Evolutionary conservation across 1,140 invertebrate species (phyloP).

Genomic region (Caenorhabditis inopinata): DNA sequence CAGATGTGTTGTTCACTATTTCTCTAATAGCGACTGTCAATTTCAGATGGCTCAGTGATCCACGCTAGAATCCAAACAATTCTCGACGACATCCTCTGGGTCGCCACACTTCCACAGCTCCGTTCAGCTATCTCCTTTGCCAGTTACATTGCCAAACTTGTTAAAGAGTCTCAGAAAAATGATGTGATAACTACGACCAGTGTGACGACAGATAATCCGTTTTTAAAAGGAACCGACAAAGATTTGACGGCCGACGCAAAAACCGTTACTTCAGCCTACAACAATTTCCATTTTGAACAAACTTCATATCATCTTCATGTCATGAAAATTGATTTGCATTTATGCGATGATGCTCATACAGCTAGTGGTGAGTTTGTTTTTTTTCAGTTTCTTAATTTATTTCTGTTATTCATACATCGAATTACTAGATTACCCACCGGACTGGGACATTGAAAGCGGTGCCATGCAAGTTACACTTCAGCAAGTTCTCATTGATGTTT

Average conservation of each 20-base stretch:
- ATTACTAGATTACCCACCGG: constrained; percentile 57
- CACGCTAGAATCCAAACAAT: constrained; percentile 87
- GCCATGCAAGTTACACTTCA: constrained; percentile 86
- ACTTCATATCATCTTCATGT: constrained; percentile 95
- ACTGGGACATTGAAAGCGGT: constrained; percentile 76
- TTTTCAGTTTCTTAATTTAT: too few relatives aligned
- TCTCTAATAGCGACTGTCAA: too few relatives aligned
- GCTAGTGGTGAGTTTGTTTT: constrained; percentile 73
- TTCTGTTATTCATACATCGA: too few relatives aligned
- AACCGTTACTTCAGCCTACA: neutral
- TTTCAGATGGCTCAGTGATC: constrained; percentile 85
- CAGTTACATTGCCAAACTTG: constrained; percentile 74
- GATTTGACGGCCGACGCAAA: neutral
- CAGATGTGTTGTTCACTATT: too few relatives aligned
- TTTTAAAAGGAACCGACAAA: neutral
- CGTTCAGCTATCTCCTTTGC: constrained; percentile 90
- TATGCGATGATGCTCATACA: constrained; percentile 83
- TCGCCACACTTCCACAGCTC: constrained; percentile 84
- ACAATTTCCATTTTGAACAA: constrained; percentile 87
- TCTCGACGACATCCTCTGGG: constrained; percentile 95
- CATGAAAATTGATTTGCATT: constrained; percentile 88
- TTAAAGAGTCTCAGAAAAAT: constrained; percentile 69
- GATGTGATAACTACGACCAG: neutral
- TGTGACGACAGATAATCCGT: neutral
- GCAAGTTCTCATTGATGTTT: constrained; percentile 87